A percentile compares a stretch with the other conserved stretches of the same genome.
Evolutionary conservation across 2,888 invertebrate species (phyloP).

Genomic region (Athalia cordata): DNA sequence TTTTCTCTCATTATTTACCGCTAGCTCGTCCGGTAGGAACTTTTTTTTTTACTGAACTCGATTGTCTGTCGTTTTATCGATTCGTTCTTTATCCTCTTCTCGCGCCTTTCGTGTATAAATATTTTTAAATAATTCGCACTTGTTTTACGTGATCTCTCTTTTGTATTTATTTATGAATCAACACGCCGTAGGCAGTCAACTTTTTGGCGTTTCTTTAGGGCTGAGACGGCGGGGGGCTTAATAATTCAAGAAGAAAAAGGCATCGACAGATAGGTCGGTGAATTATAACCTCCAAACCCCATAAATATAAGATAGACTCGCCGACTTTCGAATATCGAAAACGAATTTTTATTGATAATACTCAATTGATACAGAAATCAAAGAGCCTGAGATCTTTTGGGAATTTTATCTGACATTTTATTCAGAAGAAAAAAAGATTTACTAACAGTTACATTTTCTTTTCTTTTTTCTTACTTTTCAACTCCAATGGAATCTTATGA

Average conservation of each 20-base stretch:
- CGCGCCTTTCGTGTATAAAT: neutral
- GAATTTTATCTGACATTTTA: no score
- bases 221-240: no score
- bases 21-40: neutral
- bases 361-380: no score
- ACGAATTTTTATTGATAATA: neutral
- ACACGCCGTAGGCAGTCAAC: neutral
- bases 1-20: conserved; percentile 1
- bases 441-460: no score
- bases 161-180: neutral
- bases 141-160: neutral
- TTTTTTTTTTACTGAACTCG: neutral
- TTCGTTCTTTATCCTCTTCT: neutral
- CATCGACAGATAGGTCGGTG: neutral
- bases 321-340: neutral
- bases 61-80: conserved; percentile 26
- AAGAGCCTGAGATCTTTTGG: no score
- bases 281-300: conserved; percentile 28
- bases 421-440: no score
- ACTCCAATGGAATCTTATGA: neutral
- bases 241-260: no score
- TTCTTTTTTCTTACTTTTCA: neutral
- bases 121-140: no score
- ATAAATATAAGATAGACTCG: neutral
- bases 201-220: neutral